Percentiles rank a stretch among this genome's conserved stretches.
Evolutionary conservation across 2,113 vertebrate genomes (phyloP).

Genomic region (human): GRCh38 chr7:75592501-75593000

Average conservation of each 20-base stretch:
- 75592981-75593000: no score
- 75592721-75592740: accelerated
- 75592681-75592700: no score
- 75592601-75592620: no score
- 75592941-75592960: not conserved
- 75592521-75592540: slow-evolving; percentile 87
- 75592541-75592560: not conserved
- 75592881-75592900: not conserved
- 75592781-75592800: not conserved
- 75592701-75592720: not conserved
- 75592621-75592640: accelerated
- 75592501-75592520: slow-evolving; percentile 95
- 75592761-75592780: not conserved
- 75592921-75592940: no score
- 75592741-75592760: not conserved
- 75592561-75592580: accelerated
- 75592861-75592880: not conserved
- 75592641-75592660: accelerated
- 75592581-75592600: accelerated
- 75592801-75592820: not conserved
- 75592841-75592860: not conserved
- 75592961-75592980: not conserved
- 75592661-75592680: no score
- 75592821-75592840: not conserved
- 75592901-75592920: not conserved